Evolutionary conservation across 2,888 invertebrate species (phyloP).

Genomic region (Lasioglossum oenotherae): DNA sequence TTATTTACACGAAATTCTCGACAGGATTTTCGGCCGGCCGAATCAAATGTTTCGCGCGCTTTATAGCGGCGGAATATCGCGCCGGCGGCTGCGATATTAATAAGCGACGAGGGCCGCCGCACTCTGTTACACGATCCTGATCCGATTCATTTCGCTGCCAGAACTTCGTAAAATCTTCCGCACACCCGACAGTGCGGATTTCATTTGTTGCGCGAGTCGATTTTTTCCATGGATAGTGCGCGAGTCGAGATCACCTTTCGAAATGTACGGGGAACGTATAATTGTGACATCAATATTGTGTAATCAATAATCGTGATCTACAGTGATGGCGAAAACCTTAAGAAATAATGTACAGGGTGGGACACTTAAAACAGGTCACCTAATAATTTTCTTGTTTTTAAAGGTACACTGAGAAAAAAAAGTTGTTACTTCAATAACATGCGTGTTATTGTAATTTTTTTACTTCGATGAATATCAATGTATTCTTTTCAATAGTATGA

Average conservation of each 20-base stretch:
- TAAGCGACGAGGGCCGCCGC: slow-evolving; percentile 31
- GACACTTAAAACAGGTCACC: too few species aligned
- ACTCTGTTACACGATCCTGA: slow-evolving; percentile 8
- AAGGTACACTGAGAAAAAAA: too few species aligned
- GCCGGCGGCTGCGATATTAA: slow-evolving; percentile 28
- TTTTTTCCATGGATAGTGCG: background rate
- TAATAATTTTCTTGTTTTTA: too few species aligned
- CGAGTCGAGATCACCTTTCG: background rate
- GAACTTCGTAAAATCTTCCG: slow-evolving; percentile 24
- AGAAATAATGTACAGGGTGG: too few species aligned
- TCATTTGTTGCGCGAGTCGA: background rate
- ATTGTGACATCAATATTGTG: too few species aligned
- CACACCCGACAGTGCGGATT: background rate
- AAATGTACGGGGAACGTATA: background rate
- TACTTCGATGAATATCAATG: too few species aligned
- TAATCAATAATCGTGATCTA: background rate
- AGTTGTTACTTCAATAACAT: too few species aligned
- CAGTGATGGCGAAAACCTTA: too few species aligned
- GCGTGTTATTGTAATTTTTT: too few species aligned
- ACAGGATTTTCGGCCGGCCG: slow-evolving; percentile 1
- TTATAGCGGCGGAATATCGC: slow-evolving; percentile 16
- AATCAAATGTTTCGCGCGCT: slow-evolving; percentile 32
- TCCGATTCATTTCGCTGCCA: slow-evolving; percentile 47
- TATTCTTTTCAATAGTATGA: too few species aligned
- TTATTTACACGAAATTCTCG: slow-evolving; percentile 39